These are phyloP conservation scores for Dryocosmus kuriphilus DNA, from an alignment of 2,888 invertebrate genomes.

Conservation along the genomic window DNA sequence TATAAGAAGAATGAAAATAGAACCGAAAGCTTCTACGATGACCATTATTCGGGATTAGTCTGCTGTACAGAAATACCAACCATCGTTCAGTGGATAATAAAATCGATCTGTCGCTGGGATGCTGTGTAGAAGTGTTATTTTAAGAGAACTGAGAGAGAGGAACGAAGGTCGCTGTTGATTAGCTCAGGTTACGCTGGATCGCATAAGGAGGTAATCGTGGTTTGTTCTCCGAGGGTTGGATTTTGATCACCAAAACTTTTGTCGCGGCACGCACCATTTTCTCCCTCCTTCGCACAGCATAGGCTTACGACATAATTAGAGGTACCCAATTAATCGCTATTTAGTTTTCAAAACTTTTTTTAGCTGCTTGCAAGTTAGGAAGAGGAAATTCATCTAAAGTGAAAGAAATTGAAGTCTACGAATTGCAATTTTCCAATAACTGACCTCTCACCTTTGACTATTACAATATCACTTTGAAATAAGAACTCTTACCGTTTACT, in stretches of 20 bases:
- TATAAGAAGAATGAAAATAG: constrained; percentile 43
- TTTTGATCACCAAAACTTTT: constrained; percentile 74
- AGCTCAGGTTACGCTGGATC: constrained; percentile 43
- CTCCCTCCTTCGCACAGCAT: constrained; percentile 54
- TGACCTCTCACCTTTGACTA: too few species aligned
- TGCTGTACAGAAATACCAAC: constrained; percentile 56
- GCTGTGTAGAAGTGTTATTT: constrained; percentile 68
- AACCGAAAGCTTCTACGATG: constrained; percentile 31
- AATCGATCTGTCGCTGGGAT: constrained; percentile 56
- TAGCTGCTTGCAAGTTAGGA: too few species aligned
- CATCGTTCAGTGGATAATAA: constrained; percentile 59
- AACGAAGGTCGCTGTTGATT: constrained; percentile 25
- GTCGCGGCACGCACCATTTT: constrained; percentile 71
- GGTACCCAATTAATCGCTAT: constrained; percentile 64
- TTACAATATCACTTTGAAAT: too few species aligned
- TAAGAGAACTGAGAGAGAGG: constrained; percentile 61
- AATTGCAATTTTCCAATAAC: too few species aligned
- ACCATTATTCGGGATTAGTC: constrained; percentile 55
- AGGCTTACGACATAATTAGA: constrained; percentile 73
- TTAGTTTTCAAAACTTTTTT: too few species aligned
- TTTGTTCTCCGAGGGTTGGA: constrained; percentile 66
- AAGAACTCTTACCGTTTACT: too few species aligned
- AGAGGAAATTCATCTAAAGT: too few species aligned
- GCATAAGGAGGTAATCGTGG: constrained; percentile 70
- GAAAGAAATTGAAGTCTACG: too few species aligned